Evolutionary conservation across 2,113 vertebrate genomes (phyloP), one percentile per base, ranked within the genome.

Genomic region (Podarcis raffonei): DNA sequence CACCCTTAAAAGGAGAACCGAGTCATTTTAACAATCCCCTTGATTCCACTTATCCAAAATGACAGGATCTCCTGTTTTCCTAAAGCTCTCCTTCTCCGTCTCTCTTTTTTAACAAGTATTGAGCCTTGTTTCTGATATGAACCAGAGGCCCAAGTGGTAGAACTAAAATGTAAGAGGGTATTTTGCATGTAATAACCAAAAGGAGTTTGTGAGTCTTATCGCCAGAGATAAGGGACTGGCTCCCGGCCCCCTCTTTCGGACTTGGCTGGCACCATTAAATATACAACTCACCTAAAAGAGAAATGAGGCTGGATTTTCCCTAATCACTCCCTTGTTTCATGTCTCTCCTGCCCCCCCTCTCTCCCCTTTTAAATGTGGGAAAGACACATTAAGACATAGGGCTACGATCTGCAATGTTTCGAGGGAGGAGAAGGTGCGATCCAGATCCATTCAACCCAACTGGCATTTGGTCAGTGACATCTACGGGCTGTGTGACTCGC

Each of bases 201-300:
- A 37, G 42, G 59, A 69, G 39, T 39, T 83, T 68, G 84, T 18
- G 42, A 90, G 59, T 86, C 68, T 89, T 86, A 89, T 86, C 84
- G 37, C 30, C 13, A 7, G 39, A 89, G 84, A 83, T 85, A 84
- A 84, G 76, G 69, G 62, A 8, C 11, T 78, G 81, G 48, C 89
- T 62, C 62, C 62, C 53, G n/a, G 72, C 75, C 32, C 35, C 81
- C 74, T 62, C 71, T 25, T 76, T 65, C 65, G 53, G 68, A 83
- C 75, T 83, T 89, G 87, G 72, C 72, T 89, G 87, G 87, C 69
- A 76, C 12, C 84, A 74, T 76, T 78, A 79, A 79, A 68, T 83
- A 77, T 0, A 23, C 86, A 89, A 37, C 37, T 86, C 20, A 57
- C 62, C 62, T 25, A 77, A 59, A 57, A 57, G 71, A 82, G 84